Conservation (phyloP, 2,797 vertebrate species). For the Ctenopoma kingsleyae region DNA sequence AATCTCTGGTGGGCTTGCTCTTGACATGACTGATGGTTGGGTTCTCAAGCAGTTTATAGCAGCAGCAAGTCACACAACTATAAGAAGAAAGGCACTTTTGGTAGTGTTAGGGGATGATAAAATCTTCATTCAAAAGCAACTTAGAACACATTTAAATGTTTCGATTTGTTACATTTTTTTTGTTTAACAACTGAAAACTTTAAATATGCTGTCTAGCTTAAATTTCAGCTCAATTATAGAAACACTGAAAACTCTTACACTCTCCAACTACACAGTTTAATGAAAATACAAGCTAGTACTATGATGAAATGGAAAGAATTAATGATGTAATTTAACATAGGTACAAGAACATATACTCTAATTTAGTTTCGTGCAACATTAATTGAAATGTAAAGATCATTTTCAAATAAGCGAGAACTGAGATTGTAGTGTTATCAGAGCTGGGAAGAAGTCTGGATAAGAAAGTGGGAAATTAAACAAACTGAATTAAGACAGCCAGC, state of each 20-base stretch:
- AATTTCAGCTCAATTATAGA: neutral
- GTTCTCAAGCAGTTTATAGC: conserved; percentile 95
- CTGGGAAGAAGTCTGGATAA: neutral
- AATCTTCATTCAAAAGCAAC: neutral
- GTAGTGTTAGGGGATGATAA: neutral
- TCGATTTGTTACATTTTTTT: too few species aligned
- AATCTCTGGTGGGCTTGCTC: conserved; percentile 89
- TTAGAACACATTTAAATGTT: neutral
- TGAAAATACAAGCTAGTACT: neutral
- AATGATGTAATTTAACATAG: conserved; percentile 6
- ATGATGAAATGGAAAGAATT: conserved; percentile 3
- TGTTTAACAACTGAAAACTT: neutral
- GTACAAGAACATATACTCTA: neutral
- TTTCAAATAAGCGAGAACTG: conserved; percentile 12
- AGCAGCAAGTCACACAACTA: conserved; percentile 93
- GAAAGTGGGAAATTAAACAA: conserved; percentile 9
- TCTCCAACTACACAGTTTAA: neutral
- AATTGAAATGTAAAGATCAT: neutral
- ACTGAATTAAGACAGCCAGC: conserved; percentile 11
- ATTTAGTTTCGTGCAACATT: neutral
- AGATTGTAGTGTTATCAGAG: conserved; percentile 1
- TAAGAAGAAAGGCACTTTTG: neutral
- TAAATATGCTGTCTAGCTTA: neutral
- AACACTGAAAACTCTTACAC: neutral
- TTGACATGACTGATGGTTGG: conserved; percentile 90